phyloP scores from a whole-genome alignment of 2,797 vertebrate genomes.

The Danio choprae region DNA sequence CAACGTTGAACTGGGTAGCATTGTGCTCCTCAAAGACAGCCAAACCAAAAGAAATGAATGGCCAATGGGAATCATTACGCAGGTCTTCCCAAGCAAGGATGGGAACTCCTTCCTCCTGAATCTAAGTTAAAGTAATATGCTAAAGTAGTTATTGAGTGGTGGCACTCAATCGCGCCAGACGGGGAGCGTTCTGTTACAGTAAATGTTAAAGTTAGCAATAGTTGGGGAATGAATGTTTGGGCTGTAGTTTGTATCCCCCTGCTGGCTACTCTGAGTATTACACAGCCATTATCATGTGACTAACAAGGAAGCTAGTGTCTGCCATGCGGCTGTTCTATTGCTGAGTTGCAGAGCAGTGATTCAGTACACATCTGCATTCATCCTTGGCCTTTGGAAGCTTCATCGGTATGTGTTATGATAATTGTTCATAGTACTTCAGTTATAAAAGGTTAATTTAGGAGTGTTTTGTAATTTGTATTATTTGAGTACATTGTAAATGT shows the following conservation, averaged over 20 bases:
- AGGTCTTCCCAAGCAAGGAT: neutral
- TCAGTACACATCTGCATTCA: no score
- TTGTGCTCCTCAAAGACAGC: neutral
- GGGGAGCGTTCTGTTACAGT: conserved; percentile 9
- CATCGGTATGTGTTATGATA: no score
- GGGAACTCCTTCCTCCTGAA: neutral
- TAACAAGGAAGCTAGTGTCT: no score
- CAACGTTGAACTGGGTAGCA: neutral
- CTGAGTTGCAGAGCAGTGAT: no score
- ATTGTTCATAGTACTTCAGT: no score
- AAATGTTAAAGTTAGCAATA: neutral
- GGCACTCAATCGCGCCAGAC: neutral
- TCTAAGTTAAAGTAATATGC: neutral
- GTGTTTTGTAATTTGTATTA: no score
- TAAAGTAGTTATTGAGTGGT: no score
- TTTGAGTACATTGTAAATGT: no score
- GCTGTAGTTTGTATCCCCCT: neutral
- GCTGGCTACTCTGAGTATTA: neutral
- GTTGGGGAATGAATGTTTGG: neutral
- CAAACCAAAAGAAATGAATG: conserved; percentile 3
- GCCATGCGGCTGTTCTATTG: no score
- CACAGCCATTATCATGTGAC: no score
- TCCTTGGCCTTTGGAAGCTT: no score
- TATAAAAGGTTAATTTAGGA: no score
- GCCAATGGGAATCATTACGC: neutral